phyloP scores from a whole-genome alignment of 92 coral and sea anemone genomes.

The Siderastrea siderea region DNA sequence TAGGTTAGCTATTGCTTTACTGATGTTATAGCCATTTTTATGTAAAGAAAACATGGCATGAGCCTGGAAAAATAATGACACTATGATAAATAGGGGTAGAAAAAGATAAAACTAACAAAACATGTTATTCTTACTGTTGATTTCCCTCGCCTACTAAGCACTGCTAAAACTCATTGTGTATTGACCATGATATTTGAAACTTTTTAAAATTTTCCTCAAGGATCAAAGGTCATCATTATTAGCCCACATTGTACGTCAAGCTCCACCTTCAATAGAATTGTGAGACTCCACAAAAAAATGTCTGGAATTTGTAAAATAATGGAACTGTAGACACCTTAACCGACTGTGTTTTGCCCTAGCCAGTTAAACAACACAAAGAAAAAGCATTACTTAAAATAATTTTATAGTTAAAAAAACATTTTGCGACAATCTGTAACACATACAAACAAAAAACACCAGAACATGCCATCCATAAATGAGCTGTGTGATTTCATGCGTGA shows the following conservation, averaged over 20 bases:
- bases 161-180: neutral
- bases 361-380: neutral
- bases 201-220: neutral
- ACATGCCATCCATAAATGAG: neutral
- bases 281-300: neutral
- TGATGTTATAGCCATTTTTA: constrained; percentile 82
- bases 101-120: too few relatives aligned
- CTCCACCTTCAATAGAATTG: neutral
- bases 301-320: neutral
- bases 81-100: too few relatives aligned
- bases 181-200: neutral
- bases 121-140: neutral
- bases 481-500: neutral
- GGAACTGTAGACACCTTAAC: neutral
- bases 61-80: constrained; percentile 62
- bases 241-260: neutral
- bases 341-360: neutral
- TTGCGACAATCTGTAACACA: neutral
- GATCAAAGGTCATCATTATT: neutral
- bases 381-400: neutral
- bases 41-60: constrained; percentile 96
- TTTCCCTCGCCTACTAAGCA: neutral
- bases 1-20: constrained; percentile 90
- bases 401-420: too few relatives aligned
- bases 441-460: neutral